A percentile compares a stretch with the other conserved stretches of the same genome.
Evolutionary conservation across 1,140 invertebrate species (phyloP).

Genomic region (Lepidurus packardi): DNA sequence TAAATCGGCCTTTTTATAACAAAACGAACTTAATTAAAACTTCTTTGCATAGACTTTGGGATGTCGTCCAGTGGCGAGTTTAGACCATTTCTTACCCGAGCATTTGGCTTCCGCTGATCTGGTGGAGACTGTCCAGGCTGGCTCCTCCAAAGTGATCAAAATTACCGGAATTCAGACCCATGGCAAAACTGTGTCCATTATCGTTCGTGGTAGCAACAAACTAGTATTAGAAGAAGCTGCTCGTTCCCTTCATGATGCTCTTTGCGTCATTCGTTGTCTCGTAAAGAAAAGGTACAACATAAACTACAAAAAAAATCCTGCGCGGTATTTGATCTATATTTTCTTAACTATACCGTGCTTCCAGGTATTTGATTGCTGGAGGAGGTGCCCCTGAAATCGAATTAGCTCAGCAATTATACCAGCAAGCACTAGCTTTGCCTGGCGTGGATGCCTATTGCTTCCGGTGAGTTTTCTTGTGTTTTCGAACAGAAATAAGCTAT

Average conservation of each 20-base stretch:
- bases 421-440: constrained; percentile 71
- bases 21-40: neutral
- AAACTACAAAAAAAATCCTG: constrained; percentile 28
- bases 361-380: constrained; percentile 76
- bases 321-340: neutral
- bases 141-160: constrained; percentile 88
- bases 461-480: constrained; percentile 39
- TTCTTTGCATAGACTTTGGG: constrained; percentile 61
- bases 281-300: constrained; percentile 70
- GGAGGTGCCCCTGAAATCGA: constrained; percentile 97
- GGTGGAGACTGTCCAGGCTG: constrained; percentile 88
- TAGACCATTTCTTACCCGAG: constrained; percentile 94
- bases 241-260: constrained; percentile 93
- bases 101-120: constrained; percentile 86
- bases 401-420: constrained; percentile 75
- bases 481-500: constrained; percentile 25
- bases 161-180: constrained; percentile 83
- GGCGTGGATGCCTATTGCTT: constrained; percentile 94
- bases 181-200: constrained; percentile 85
- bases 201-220: constrained; percentile 96
- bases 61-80: constrained; percentile 93
- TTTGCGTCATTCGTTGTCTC: constrained; percentile 95
- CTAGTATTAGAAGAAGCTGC: constrained; percentile 90
- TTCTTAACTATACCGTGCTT: constrained; percentile 35
- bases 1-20: constrained; percentile 39